Evolutionary conservation across 1,140 invertebrate species (phyloP).

Genomic region (Rhynchophorus ferrugineus): DNA sequence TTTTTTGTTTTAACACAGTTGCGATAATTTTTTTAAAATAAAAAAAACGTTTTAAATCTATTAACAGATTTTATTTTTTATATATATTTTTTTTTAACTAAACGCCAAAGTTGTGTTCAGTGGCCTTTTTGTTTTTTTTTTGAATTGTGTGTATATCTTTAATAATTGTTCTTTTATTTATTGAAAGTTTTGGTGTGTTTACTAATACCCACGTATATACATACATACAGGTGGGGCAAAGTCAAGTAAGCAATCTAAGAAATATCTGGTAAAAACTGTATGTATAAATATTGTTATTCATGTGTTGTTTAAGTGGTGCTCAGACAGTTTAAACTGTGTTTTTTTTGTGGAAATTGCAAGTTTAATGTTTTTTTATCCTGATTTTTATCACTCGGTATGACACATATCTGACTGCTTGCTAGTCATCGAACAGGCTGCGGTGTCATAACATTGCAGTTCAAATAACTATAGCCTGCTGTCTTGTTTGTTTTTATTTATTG

Average conservation of each 20-base stretch:
- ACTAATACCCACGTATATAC: constrained; percentile 44
- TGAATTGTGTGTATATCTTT: constrained; percentile 28
- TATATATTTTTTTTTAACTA: too few relatives aligned
- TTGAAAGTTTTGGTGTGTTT: constrained; percentile 34
- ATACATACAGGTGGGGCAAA: constrained; percentile 44
- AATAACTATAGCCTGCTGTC: constrained; percentile 19
- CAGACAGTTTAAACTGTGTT: constrained; percentile 42
- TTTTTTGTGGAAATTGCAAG: constrained; percentile 42
- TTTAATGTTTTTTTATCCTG: constrained; percentile 40
- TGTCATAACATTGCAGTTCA: constrained; percentile 17
- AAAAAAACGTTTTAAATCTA: constrained; percentile 29
- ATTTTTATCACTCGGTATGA: constrained; percentile 36
- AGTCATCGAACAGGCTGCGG: constrained; percentile 12
- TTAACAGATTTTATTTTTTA: constrained; percentile 27
- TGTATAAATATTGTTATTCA: constrained; percentile 43
- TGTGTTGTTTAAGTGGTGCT: constrained; percentile 43
- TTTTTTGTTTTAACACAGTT: constrained; percentile 37
- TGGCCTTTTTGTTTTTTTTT: constrained; percentile 31
- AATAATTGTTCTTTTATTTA: constrained; percentile 17
- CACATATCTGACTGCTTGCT: constrained; percentile 38
- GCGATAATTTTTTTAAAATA: constrained; percentile 33
- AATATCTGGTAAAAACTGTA: constrained; percentile 43
- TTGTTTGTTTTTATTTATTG: constrained; percentile 12
- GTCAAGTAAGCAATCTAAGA: constrained; percentile 43
- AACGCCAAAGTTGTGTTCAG: constrained; percentile 37